phyloP scores from a whole-genome alignment of 2,797 vertebrate genomes.

The Clarias fuscus region DNA sequence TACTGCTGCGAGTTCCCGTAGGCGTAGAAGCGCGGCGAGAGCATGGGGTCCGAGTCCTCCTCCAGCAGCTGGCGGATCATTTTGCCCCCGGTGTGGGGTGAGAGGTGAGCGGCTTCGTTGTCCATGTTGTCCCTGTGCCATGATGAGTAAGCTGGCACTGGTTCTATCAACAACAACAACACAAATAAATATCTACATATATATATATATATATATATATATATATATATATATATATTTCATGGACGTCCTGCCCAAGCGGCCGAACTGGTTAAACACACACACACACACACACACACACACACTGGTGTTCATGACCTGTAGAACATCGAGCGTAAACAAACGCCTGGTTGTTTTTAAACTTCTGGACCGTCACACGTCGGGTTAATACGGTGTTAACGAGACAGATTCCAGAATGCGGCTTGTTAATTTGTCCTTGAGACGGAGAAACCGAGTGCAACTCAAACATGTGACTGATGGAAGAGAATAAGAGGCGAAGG shows the following conservation, averaged over 20 bases:
- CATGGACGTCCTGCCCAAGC: neutral
- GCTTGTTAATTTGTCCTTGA: neutral
- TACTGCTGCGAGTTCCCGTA: constrained; percentile 92
- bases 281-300: neutral
- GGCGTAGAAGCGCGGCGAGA: constrained; percentile 93
- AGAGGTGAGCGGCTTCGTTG: constrained; percentile 85
- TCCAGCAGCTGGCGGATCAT: constrained; percentile 91
- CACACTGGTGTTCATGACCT: constrained; percentile 6
- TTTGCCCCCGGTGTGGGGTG: constrained; percentile 86
- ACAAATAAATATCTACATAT: neutral
- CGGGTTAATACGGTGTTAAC: neutral
- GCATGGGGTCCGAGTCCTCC: constrained; percentile 91
- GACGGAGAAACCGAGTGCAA: neutral
- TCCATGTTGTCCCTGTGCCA: constrained; percentile 86
- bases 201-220: neutral
- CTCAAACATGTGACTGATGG: neutral
- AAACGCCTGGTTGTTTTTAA: neutral
- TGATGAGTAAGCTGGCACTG: constrained; percentile 81
- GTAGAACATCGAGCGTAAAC: constrained; percentile 7
- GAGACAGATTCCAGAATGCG: neutral
- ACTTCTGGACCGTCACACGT: neutral
- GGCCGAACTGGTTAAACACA: neutral
- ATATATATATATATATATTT: neutral
- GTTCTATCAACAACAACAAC: constrained; percentile 74
- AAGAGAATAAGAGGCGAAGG: neutral